These are phyloP conservation scores for Equus przewalskii DNA, from an alignment of 2,113 vertebrate genomes.

Conservation along the genomic window DNA sequence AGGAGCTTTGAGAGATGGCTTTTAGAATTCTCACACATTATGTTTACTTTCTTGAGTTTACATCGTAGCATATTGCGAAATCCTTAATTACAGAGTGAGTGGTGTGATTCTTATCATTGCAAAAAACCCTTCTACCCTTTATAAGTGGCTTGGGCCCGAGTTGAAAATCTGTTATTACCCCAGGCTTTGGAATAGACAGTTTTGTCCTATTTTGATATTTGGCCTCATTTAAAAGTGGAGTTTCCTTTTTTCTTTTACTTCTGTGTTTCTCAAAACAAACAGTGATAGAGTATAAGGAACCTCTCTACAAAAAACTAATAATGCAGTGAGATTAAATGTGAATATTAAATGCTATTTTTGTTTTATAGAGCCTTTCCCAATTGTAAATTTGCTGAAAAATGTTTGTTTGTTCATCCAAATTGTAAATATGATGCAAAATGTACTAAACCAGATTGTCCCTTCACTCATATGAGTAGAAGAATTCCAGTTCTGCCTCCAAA, in stretches of 20 bases:
- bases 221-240: conserved; percentile 31
- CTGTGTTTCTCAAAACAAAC: conserved; percentile 7
- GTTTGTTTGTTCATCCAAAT: conserved; percentile 98
- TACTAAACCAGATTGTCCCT: conserved; percentile 95
- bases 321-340: background rate
- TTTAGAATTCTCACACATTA: background rate
- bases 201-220: conserved; percentile 3
- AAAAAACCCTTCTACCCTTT: background rate
- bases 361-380: conserved; percentile 94
- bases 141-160: background rate
- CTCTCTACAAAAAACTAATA: background rate
- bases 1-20: background rate
- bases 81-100: background rate
- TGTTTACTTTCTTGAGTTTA: background rate
- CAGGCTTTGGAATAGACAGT: background rate
- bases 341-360: conserved; percentile 27
- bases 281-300: background rate
- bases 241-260: background rate
- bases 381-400: conserved; percentile 98
- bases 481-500: conserved; percentile 85
- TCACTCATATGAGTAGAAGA: conserved; percentile 94
- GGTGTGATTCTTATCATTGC: background rate
- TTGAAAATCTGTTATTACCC: background rate
- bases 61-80: background rate
- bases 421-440: conserved; percentile 98